phyloP scores from a whole-genome alignment of 2,888 invertebrate genomes.

The Troides aeacus region DNA sequence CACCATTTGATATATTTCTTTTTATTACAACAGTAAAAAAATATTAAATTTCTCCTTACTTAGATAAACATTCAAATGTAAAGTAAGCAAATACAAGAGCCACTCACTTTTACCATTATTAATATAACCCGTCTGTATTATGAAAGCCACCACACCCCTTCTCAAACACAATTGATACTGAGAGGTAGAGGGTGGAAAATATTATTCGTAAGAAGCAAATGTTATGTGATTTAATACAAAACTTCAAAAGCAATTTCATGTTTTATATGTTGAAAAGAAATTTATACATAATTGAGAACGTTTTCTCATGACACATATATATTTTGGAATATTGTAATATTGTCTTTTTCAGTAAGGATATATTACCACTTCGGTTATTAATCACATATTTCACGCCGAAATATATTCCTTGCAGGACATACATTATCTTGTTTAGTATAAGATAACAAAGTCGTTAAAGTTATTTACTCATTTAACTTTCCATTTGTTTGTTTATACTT shows the following conservation, averaged over 20 bases:
- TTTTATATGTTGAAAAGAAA: not conserved
- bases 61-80: not conserved
- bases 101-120: not conserved
- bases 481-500: too few species aligned
- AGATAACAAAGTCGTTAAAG: too few species aligned
- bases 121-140: constrained; percentile 4
- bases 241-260: not conserved
- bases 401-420: too few species aligned
- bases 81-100: not conserved
- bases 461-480: too few species aligned
- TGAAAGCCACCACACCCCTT: constrained; percentile 1
- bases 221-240: not conserved
- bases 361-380: not conserved
- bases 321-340: not conserved
- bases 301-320: not conserved
- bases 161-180: not conserved
- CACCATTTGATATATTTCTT: not conserved
- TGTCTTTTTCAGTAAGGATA: not conserved
- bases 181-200: not conserved
- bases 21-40: not conserved
- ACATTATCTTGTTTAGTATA: too few species aligned
- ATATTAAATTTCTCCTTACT: not conserved
- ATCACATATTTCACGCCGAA: not conserved
- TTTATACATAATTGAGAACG: not conserved
- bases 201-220: not conserved